These are phyloP conservation scores for Danaus chrysippus DNA, from an alignment of 2,888 invertebrate genomes.

Conservation along the genomic window DNA sequence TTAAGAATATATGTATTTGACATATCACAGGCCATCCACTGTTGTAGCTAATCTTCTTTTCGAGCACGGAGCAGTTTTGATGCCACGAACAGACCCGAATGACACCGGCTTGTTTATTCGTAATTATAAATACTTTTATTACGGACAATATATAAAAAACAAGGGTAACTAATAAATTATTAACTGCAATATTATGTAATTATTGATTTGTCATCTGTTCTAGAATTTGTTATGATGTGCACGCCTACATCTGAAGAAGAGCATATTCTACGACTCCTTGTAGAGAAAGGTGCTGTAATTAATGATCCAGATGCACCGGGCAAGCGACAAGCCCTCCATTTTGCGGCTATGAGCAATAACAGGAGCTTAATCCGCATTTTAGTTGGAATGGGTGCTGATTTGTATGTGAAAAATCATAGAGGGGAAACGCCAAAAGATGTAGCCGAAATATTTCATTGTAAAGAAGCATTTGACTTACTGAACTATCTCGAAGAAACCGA, in stretches of 20 bases:
- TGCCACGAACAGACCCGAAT: conserved; percentile 45
- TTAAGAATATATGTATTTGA: no score
- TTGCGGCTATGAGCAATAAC: conserved; percentile 73
- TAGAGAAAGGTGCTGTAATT: conserved; percentile 54
- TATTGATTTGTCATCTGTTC: conserved; percentile 9
- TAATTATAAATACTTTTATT: conserved; percentile 36
- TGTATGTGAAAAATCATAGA: conserved; percentile 51
- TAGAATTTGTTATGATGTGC: conserved; percentile 69
- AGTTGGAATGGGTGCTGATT: conserved; percentile 55
- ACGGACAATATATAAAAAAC: neutral
- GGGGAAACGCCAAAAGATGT: conserved; percentile 61
- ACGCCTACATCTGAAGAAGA: conserved; percentile 54
- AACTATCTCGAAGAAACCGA: conserved; percentile 36
- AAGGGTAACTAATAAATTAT: neutral
- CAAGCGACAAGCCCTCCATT: conserved; percentile 69
- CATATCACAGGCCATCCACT: conserved; percentile 50
- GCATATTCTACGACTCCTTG: conserved; percentile 54
- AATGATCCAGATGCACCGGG: conserved; percentile 60
- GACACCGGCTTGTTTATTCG: conserved; percentile 65
- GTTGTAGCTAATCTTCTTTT: conserved; percentile 55
- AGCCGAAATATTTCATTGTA: conserved; percentile 54
- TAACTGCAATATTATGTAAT: neutral
- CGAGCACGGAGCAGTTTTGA: conserved; percentile 54
- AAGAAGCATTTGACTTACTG: conserved; percentile 45
- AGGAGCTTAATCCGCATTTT: conserved; percentile 53